A percentile compares a stretch with the other conserved stretches of the same genome.
phyloP scores from a whole-genome alignment of 2,797 vertebrate genomes.

The Vipera ursinii region DNA sequence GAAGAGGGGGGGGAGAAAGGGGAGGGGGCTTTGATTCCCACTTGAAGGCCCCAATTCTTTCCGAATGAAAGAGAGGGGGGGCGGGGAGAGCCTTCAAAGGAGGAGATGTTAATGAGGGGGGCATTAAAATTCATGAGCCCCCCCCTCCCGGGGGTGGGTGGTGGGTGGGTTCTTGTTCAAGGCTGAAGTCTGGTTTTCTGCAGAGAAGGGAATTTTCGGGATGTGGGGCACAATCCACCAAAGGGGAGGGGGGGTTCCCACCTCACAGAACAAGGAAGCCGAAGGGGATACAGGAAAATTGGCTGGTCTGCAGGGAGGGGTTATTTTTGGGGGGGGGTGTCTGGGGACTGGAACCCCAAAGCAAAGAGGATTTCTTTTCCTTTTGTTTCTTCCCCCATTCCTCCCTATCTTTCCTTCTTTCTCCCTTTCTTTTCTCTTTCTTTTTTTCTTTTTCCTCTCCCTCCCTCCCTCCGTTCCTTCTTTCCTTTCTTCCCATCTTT shows the following conservation, averaged over 20 bases:
- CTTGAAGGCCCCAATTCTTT: neutral
- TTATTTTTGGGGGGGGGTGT: too few relatives aligned
- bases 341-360: neutral
- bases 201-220: slow-evolving; percentile 16
- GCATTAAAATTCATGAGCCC: slow-evolving; percentile 4
- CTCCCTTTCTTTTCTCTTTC: too few relatives aligned
- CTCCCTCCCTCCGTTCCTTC: too few relatives aligned
- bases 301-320: neutral
- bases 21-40: too few relatives aligned
- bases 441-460: neutral
- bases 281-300: too few relatives aligned
- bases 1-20: neutral
- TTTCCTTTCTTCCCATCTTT: too few relatives aligned
- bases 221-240: slow-evolving; percentile 39
- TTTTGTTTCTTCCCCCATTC: too few relatives aligned
- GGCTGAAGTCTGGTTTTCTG: neutral
- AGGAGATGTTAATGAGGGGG: slow-evolving; percentile 19
- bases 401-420: neutral
- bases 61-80: neutral
- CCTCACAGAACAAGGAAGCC: too few relatives aligned
- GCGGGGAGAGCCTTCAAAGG: neutral
- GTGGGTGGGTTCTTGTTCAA: neutral
- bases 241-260: too few relatives aligned
- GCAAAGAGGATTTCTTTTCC: too few relatives aligned
- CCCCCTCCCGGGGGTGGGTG: neutral